Percentiles rank a stretch among this genome's conserved stretches.
Conservation (phyloP, 2,888 invertebrate genomes). For the Xestobium rufovillosum region DNA sequence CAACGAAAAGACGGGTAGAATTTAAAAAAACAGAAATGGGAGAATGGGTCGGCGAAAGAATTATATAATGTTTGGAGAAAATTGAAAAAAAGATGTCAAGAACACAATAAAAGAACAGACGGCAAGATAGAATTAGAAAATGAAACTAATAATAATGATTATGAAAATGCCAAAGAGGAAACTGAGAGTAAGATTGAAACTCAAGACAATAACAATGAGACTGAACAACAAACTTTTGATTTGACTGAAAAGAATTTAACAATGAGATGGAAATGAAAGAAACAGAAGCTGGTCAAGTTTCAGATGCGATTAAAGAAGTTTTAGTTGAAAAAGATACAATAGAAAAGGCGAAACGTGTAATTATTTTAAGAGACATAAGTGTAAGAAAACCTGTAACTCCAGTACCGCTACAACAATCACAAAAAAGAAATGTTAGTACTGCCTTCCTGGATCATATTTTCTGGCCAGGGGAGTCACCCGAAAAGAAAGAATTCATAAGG, state of each 20-base stretch:
- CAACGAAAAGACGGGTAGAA: slow-evolving; percentile 9
- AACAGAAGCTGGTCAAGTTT: slow-evolving; percentile 3
- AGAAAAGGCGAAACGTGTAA: no score
- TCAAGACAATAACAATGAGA: slow-evolving; percentile 4
- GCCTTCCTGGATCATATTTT: slow-evolving; percentile 16
- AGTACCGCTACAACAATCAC: slow-evolving; percentile 5
- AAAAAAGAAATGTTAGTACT: slow-evolving; percentile 13
- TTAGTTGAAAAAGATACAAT: no score
- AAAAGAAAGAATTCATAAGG: slow-evolving; percentile 11
- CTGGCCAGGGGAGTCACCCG: slow-evolving; percentile 13
- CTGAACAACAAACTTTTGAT: slow-evolving; percentile 4
- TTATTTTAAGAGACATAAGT: no score
- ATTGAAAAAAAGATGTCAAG: no score
- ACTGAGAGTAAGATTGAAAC: background rate
- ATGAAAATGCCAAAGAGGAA: slow-evolving; percentile 8
- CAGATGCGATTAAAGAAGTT: no score
- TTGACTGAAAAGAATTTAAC: slow-evolving; percentile 6
- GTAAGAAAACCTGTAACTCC: no score
- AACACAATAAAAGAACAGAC: background rate
- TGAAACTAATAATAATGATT: slow-evolving; percentile 4
- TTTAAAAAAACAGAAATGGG: slow-evolving; percentile 8
- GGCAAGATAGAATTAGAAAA: slow-evolving; percentile 1
- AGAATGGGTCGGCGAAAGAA: slow-evolving; percentile 1
- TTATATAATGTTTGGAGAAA: no score
- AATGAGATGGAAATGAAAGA: slow-evolving; percentile 3